Base-by-base conservation (phyloP, 2,113 vertebrate species). In the Cebidichthys violaceus region DNA sequence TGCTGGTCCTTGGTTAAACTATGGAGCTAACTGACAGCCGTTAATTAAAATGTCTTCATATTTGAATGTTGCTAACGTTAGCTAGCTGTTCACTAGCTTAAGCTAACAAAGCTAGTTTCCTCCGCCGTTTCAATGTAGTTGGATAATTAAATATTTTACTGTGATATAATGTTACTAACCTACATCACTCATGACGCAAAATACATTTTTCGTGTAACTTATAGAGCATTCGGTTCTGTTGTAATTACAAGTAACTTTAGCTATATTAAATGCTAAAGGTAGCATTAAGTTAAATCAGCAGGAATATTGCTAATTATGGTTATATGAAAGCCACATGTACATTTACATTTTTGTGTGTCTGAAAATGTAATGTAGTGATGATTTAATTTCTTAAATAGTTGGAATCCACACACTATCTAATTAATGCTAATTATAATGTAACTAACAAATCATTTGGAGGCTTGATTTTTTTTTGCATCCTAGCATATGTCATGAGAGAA, bases 71-170 rank as follows among this genome's bases (percentile, higher is more conserved):
- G 61, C 29, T 37, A 64, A 60, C 59, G 27, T 33, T 60, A 59
- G 39, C 52, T 72, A 13, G 17, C 70, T 67, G 47, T 76, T 66
- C n/a, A 60, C 45, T 61, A 41, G 52, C 29, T 80, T 31, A 69
- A 67, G 47, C 72, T 87, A 85, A 27, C 66, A 65, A 31, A 57
- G 3, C 14, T 1, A 39, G 22, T 18, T 72, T 18, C 17, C 57
- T 17, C 1, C 2, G 37, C 29, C 43, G 14, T 64, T 59, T 27
- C 1, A 59, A 79, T 57, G 31, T 11, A 47, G 7, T 18, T 1
- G 68, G 7, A n/a, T 22, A 33, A 45, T 17, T 11, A 18, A 61
- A 9, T 54, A 24, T 57, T 35, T 70, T n/a, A 64, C 9, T 17
- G 0, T 41, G 29, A 37, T 11, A 67, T 27, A 47, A 7, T 27